Evolutionary conservation across 2,113 vertebrate species (phyloP).

Genomic region (Platichthys flesus): DNA sequence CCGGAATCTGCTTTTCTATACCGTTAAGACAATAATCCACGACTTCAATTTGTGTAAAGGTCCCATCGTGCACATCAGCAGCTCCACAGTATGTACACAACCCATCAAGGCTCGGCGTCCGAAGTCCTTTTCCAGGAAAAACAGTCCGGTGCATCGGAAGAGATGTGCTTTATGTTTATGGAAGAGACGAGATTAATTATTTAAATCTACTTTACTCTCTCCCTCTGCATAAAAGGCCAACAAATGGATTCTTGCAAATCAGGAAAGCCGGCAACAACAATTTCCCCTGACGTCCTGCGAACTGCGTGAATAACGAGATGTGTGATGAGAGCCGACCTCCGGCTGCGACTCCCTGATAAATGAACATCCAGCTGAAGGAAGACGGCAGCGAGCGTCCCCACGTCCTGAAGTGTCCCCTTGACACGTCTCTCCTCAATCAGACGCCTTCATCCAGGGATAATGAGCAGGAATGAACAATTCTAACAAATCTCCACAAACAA

Average conservation of each 20-base stretch:
- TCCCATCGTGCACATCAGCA: not conserved
- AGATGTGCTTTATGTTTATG: conserved; percentile 21
- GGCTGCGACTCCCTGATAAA: not conserved
- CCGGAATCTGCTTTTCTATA: conserved; percentile 8
- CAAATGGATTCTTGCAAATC: not conserved
- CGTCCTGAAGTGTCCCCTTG: not conserved
- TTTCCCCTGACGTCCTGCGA: not conserved
- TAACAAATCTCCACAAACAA: not conserved
- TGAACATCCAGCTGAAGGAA: conserved; percentile 37
- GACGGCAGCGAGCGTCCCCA: conserved; percentile 25
- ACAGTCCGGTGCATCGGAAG: not conserved
- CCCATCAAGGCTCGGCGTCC: not conserved
- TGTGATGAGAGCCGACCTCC: conserved; percentile 16
- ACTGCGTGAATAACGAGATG: not conserved
- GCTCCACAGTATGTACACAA: not conserved
- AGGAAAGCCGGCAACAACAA: not conserved
- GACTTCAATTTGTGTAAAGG: conserved; percentile 6
- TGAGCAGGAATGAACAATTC: not conserved
- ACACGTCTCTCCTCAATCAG: not conserved
- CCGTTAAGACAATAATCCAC: conserved; percentile 18
- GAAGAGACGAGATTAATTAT: conserved; percentile 16
- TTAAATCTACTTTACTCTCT: conserved; percentile 5
- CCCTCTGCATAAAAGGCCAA: not conserved
- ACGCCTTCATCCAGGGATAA: not conserved
- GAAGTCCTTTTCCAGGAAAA: conserved; percentile 2